These are phyloP conservation scores for Thomomys bottae DNA, from an alignment of 2,113 vertebrate species.

Conservation along the genomic window DNA sequence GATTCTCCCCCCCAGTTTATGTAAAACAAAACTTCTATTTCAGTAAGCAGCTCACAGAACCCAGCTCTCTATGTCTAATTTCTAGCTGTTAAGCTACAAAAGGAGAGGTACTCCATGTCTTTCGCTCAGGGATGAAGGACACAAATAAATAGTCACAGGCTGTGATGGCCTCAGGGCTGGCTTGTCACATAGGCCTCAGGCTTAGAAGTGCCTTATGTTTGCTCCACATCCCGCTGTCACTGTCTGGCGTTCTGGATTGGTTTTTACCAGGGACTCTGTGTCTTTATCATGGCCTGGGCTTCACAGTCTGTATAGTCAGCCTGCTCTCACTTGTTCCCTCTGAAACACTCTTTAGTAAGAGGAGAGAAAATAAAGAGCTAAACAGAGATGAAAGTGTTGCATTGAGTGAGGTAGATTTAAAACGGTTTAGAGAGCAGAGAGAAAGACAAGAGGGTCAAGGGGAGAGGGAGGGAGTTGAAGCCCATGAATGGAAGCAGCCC, in stretches of 20 bases:
- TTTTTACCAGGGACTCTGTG: neutral
- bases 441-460: no score
- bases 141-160: neutral
- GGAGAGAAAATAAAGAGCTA: neutral
- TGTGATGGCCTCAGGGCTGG: neutral
- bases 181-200: neutral
- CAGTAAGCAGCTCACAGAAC: neutral
- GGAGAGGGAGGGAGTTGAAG: no score
- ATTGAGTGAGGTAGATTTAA: no score
- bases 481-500: no score
- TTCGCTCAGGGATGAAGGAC: neutral
- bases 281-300: neutral
- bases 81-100: neutral
- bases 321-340: neutral
- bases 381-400: neutral
- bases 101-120: neutral
- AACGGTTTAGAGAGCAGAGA: no score
- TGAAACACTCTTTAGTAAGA: neutral
- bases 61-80: neutral
- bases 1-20: neutral
- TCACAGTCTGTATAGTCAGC: neutral
- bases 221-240: neutral
- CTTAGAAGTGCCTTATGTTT: fast-evolving
- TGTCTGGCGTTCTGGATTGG: neutral
- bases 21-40: neutral